Evolutionary conservation across 2,888 invertebrate genomes (phyloP).

Genomic region (Campaea margaritaria): DNA sequence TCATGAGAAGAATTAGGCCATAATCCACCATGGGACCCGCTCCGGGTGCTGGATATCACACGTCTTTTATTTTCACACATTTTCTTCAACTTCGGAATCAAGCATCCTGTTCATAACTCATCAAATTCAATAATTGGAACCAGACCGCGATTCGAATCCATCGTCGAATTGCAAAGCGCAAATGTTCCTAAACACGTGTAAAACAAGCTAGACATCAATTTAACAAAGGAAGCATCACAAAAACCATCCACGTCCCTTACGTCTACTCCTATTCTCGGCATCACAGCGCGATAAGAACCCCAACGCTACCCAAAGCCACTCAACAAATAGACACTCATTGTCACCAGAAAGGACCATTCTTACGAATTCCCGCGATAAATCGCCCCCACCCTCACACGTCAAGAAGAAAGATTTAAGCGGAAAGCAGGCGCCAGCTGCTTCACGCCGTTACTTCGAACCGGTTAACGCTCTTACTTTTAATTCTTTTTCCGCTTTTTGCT

Average conservation of each 20-base stretch:
- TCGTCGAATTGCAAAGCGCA: too few relatives aligned
- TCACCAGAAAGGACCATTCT: constrained; percentile 16
- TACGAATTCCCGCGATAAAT: constrained; percentile 29
- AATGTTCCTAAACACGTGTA: not conserved
- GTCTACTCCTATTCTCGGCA: not conserved
- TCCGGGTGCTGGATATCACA: too few relatives aligned
- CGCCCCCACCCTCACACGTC: constrained; percentile 10
- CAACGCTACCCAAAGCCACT: constrained; percentile 9
- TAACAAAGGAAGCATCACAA: not conserved
- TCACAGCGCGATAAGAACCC: constrained; percentile 1
- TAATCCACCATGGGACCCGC: too few relatives aligned
- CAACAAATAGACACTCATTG: constrained; percentile 30
- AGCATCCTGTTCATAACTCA: too few relatives aligned
- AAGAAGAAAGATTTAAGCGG: constrained; percentile 24
- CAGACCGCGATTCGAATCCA: too few relatives aligned
- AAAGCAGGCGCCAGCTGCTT: constrained; percentile 16
- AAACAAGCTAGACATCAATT: not conserved
- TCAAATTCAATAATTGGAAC: too few relatives aligned
- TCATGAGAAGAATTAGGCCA: too few relatives aligned
- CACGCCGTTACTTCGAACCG: not conserved
- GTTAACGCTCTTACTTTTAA: constrained; percentile 8
- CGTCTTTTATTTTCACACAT: too few relatives aligned
- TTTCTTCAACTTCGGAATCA: too few relatives aligned
- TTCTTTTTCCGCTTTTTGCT: not conserved
- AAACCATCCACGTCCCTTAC: constrained; percentile 3